A percentile compares a stretch with the other conserved stretches of the same genome.
phyloP scores from a whole-genome alignment of 1,140 invertebrate species.

The Zeugodacus cucurbitae region DNA sequence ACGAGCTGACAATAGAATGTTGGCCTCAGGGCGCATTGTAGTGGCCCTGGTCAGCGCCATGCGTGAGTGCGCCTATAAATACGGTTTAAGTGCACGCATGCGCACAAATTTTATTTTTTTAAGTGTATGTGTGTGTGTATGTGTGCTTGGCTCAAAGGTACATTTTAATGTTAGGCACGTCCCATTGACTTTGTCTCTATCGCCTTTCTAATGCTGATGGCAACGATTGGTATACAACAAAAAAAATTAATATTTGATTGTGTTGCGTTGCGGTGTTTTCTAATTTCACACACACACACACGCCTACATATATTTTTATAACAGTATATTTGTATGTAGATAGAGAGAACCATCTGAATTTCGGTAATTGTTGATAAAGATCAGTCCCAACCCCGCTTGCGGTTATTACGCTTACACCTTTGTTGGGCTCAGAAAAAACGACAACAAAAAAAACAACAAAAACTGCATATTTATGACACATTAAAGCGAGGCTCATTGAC shows the following conservation, averaged over 20 bases:
- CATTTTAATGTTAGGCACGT: background rate
- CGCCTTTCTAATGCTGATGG: background rate
- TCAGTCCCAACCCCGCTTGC: background rate
- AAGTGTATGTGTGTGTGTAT: background rate
- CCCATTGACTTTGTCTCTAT: conserved; percentile 17
- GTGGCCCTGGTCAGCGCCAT: conserved; percentile 14
- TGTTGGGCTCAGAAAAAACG: background rate
- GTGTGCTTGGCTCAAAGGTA: background rate
- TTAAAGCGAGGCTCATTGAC: background rate
- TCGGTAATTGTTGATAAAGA: conserved; percentile 36
- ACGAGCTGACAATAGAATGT: background rate
- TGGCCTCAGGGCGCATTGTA: background rate
- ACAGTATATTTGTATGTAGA: background rate
- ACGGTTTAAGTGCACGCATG: background rate
- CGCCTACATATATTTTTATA: background rate
- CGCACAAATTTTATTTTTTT: background rate
- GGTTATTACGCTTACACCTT: background rate
- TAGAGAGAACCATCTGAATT: background rate
- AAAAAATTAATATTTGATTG: conserved; percentile 32
- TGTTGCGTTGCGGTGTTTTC: conserved; percentile 24
- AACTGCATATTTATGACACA: background rate
- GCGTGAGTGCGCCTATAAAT: conserved; percentile 17
- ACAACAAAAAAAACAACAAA: background rate
- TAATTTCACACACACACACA: background rate
- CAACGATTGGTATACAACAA: background rate